These are phyloP conservation scores for Phalacrocorax pelagicus DNA, from an alignment of 2,113 vertebrate species.

Conservation along the genomic window DNA sequence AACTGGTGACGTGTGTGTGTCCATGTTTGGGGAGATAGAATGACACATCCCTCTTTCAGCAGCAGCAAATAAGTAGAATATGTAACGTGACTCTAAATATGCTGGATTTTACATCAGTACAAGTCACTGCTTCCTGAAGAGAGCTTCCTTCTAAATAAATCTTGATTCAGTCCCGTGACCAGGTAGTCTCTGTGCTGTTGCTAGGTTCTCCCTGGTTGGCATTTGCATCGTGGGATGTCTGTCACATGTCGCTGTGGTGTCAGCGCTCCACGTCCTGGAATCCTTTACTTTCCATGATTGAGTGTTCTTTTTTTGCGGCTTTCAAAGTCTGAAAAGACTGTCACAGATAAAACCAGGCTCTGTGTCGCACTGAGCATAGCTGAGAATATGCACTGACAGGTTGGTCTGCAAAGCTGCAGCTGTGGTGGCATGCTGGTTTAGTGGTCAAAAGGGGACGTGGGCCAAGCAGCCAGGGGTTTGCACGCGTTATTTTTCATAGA, in stretches of 20 bases:
- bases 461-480: not conserved
- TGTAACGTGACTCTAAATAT: not conserved
- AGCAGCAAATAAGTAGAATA: not conserved
- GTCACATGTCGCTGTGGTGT: not conserved
- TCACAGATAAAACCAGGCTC: not conserved
- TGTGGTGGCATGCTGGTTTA: not conserved
- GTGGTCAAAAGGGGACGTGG: not conserved
- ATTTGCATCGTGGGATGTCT: not conserved
- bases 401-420: not conserved
- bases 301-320: not conserved
- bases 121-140: not conserved
- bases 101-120: not conserved
- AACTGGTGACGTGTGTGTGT: not conserved
- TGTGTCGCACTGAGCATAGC: not conserved
- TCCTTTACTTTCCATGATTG: not conserved
- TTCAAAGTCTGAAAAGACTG: not conserved
- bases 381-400: not conserved
- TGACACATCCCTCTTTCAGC: not conserved
- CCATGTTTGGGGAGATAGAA: not conserved
- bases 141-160: not conserved
- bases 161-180: not conserved
- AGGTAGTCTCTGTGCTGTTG: not conserved
- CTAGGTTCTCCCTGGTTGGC: not conserved
- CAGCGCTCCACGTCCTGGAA: not conserved
- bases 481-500: not conserved